Conservation (phyloP, 2,888 invertebrate genomes). For the Dolichopus griseipennis region DNA sequence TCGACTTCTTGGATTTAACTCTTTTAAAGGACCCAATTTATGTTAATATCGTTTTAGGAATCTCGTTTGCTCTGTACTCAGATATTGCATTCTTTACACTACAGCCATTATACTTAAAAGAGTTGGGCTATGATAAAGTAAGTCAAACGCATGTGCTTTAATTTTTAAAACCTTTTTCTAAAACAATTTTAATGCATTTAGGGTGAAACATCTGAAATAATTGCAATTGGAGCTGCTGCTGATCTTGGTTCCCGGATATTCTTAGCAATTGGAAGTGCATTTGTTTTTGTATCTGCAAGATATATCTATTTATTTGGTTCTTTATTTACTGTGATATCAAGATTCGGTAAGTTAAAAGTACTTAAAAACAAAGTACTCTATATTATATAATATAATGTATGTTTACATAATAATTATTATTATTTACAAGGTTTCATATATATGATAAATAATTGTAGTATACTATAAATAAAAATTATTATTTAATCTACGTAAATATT, state of each 20-base stretch:
- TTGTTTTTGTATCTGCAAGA: slow-evolving; percentile 54
- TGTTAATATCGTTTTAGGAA: slow-evolving; percentile 60
- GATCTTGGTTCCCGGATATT: slow-evolving; percentile 58
- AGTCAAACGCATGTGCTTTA: slow-evolving; percentile 11
- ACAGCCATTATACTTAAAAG: slow-evolving; percentile 50
- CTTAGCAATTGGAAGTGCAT: slow-evolving; percentile 52
- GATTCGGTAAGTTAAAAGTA: slow-evolving; percentile 51
- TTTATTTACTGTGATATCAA: slow-evolving; percentile 55
- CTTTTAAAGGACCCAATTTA: slow-evolving; percentile 55
- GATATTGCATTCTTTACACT: slow-evolving; percentile 63
- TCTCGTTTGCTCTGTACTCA: slow-evolving; percentile 58
- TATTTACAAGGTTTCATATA: too few relatives aligned
- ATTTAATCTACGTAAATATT: too few relatives aligned
- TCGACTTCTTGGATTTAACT: slow-evolving; percentile 53
- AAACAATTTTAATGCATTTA: slow-evolving; percentile 27
- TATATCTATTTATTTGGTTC: slow-evolving; percentile 57
- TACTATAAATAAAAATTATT: too few relatives aligned
- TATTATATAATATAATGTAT: too few relatives aligned
- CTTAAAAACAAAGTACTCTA: too few relatives aligned
- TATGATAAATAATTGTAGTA: too few relatives aligned
- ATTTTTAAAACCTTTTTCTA: background rate
- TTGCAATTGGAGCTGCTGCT: slow-evolving; percentile 60
- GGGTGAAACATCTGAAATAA: slow-evolving; percentile 57
- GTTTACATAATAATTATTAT: too few relatives aligned
- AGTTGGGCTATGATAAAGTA: slow-evolving; percentile 36